Conservation (phyloP, 1,140 invertebrate genomes). For the Atta texana region DNA sequence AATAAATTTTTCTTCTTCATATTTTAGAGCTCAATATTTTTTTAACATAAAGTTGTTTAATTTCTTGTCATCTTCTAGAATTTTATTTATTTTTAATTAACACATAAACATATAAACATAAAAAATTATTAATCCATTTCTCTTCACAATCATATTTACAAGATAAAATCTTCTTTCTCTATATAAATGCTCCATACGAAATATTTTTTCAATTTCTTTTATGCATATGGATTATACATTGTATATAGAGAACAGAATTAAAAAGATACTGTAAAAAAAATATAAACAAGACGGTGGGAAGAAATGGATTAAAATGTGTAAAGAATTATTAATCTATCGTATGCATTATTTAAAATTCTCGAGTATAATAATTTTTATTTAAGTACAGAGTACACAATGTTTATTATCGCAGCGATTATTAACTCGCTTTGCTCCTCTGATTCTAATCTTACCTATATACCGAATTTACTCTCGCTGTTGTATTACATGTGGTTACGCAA, state of each 20-base stretch:
- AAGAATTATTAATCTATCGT: neutral
- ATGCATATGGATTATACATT: too few species aligned
- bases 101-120: neutral
- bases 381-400: neutral
- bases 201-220: too few species aligned
- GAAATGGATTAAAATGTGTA: neutral
- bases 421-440: neutral
- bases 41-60: neutral
- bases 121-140: too few species aligned
- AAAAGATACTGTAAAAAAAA: too few species aligned
- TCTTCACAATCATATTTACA: too few species aligned
- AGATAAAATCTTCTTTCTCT: too few species aligned
- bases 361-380: neutral
- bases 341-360: neutral
- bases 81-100: neutral
- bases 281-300: too few species aligned
- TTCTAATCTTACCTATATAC: neutral
- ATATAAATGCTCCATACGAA: too few species aligned
- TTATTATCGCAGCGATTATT: neutral
- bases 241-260: too few species aligned
- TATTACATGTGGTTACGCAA: constrained; percentile 7
- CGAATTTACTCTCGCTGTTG: neutral
- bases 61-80: neutral
- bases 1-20: neutral
- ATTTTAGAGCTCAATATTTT: neutral